Evolutionary conservation across 2,888 invertebrate species (phyloP), one percentile per base, ranked within the genome.

Genomic region (Torymus aiolomorphi): DNA sequence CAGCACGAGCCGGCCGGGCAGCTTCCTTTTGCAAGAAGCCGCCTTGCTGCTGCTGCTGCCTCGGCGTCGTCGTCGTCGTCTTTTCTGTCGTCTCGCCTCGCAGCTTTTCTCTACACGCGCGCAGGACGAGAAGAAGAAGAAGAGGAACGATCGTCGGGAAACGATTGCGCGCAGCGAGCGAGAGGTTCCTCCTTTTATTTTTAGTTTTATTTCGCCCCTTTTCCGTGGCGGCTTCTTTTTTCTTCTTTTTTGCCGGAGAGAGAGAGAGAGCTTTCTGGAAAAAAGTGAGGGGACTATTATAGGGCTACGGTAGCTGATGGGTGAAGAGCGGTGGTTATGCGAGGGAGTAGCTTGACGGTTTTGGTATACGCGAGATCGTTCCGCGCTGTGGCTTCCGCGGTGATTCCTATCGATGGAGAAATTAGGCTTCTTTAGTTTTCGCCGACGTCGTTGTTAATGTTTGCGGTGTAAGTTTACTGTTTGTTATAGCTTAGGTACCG

Each of bases 161-260:
- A 63, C 69, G 71, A 78, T 78, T 78, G 77, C 76, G 31, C 63
- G 59, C 42, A 65, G 13, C 31, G 11, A 16, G 20, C 20, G 14
- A 52, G 20, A 49, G 18, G 13, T 14, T 14, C 8, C 57, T 24
- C 18, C 14, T 49, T 71, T 42, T 67, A 10, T 49, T 63, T 31
- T 56, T 66, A 20, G 16, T 16, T 59, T 66, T 49, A 16, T 73
- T 76, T 52, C 16, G 42, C 42, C 1, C 42, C 8, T 42, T 42
- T 42, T 42, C 42, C 42, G 42, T 10, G 42, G 42, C 42, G 42
- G 42, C 20, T 62, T 69, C 61, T 42, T 61, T 69, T 62, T 57
- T 54, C 18, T 52, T 16, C 12, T 56, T 66, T 20, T 42, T 51
- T 49, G 0, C n/a, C 52, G 20, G 20, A 20, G 20, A 20, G 20